Percentiles rank a stretch among this genome's conserved stretches.
Conservation (phyloP, 2,888 invertebrate species). For the Zele albiditarsus region DNA sequence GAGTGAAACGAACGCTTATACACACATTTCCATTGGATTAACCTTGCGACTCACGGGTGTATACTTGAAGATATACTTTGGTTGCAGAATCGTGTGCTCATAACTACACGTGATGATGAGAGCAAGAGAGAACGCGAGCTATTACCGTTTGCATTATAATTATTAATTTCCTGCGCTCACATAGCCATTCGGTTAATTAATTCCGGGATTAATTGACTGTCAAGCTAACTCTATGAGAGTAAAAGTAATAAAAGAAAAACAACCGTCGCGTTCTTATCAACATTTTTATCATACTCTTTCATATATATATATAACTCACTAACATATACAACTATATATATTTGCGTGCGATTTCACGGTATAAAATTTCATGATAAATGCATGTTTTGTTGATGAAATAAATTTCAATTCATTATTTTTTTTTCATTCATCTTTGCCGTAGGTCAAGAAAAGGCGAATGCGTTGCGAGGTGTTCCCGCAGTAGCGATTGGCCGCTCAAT, state of each 20-base stretch:
- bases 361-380: conserved; percentile 29
- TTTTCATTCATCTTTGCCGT: neutral
- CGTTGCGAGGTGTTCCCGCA: conserved; percentile 48
- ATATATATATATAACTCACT: neutral
- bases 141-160: conserved; percentile 52
- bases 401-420: neutral
- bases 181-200: conserved; percentile 53
- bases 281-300: conserved; percentile 14
- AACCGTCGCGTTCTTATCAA: conserved; percentile 13
- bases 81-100: conserved; percentile 1
- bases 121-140: conserved; percentile 36
- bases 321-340: neutral
- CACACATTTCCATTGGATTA: conserved; percentile 50
- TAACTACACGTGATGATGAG: neutral
- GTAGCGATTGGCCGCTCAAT: conserved; percentile 51
- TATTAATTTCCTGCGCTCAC: conserved; percentile 54
- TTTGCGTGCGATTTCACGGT: neutral
- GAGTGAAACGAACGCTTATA: conserved; percentile 30
- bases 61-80: conserved; percentile 18
- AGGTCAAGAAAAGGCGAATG: conserved; percentile 21
- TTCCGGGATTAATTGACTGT: conserved; percentile 54
- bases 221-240: conserved; percentile 44
- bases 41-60: conserved; percentile 31
- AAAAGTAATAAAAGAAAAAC: neutral
- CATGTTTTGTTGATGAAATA: neutral